Evolutionary conservation across 2,888 invertebrate genomes (phyloP), one percentile per base, ranked within the genome.

Genomic region (Galerucella nymphaeae): DNA sequence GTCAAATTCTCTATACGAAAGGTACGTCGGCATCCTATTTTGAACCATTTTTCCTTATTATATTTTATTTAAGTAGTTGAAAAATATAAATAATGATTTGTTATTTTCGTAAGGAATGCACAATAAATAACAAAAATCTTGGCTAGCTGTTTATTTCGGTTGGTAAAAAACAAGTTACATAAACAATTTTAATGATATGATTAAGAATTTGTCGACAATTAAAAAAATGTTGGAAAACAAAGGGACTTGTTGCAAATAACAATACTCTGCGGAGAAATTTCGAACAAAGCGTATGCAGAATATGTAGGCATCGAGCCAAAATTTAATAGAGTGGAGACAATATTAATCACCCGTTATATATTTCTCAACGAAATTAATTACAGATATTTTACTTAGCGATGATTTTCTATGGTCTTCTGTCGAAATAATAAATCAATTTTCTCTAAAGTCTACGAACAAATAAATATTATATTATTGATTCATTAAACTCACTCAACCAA

Each of bases 271-370:
- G 58, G 23, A 16, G 58, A 30, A 58, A 48, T 64, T 41, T 14
- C 13, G 23, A 62, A 69, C 62, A 69, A 69, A 61, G 62, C 53
- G 20, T 53, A n/a, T 42, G 50, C 42, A 50, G 62, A 69, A 55
- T 38, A 59, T 62, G 69, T 53, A 61, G 69, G 62, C 62, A 62
- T 4, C 53, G n/a, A 23, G 62, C 62, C 62, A 62, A 62, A 68
- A 69, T 38, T 69, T 69, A 69, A 69, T 62, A 69, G 53, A 53
- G 62, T 53, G 41, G 62, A 62, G 62, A 53, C 53, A 18, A 16
- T 53, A 48, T 48, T 14, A n/a, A 48, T n/a, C 48, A 30, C 8
- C 30, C 30, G 30, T 8, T 8, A 5, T 30, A 30, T 30, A 30
- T 30, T 30, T 30, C 30, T 8, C 30, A 8, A 30, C 30, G 6